A percentile compares a stretch with the other conserved stretches of the same genome.
Conservation (phyloP, 2,113 vertebrate genomes). For the human region GRCh38 chr5:112421001-112421500, state of each 20-base stretch:
- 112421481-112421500: slow-evolving; percentile 14
- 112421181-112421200: slow-evolving; percentile 1
- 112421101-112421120: background rate
- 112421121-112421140: background rate
- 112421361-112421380: background rate
- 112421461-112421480: background rate
- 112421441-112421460: background rate
- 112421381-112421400: background rate
- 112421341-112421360: background rate
- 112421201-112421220: background rate
- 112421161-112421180: background rate
- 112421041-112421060: background rate
- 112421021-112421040: background rate
- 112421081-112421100: background rate
- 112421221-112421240: background rate
- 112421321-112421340: background rate
- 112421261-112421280: background rate
- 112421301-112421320: background rate
- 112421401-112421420: background rate
- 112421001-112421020: slow-evolving; percentile 44
- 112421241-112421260: background rate
- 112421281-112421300: background rate
- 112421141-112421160: background rate
- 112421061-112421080: background rate
- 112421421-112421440: background rate